Conservation (phyloP, 2,888 invertebrate species). For the Coremacera marginata region DNA sequence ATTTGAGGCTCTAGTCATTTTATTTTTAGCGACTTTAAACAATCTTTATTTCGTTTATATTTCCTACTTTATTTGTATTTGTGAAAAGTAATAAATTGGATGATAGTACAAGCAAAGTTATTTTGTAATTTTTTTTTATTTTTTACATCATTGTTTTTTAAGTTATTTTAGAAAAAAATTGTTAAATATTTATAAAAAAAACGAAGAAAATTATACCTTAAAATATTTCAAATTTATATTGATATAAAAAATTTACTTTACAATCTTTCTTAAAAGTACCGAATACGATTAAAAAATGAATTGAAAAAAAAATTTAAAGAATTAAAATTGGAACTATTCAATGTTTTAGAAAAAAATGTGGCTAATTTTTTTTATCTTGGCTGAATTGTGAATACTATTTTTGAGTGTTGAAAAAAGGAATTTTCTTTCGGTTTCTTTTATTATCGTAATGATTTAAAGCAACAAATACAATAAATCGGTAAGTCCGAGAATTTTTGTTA, state of each 20-base stretch:
- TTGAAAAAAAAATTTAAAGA: not conserved
- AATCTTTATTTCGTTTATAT: not conserved
- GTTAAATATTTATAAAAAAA: too few relatives aligned
- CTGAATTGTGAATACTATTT: too few relatives aligned
- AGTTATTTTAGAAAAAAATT: not conserved
- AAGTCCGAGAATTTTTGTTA: too few relatives aligned
- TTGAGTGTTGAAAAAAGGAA: not conserved
- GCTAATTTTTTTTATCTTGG: too few relatives aligned
- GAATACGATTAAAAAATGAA: too few relatives aligned
- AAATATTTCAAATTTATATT: too few relatives aligned
- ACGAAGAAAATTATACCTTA: too few relatives aligned
- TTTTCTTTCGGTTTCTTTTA: constrained; percentile 2
- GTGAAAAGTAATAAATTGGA: not conserved
- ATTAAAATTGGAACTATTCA: not conserved
- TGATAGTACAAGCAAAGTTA: not conserved
- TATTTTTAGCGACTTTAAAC: too few relatives aligned
- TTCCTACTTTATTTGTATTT: not conserved
- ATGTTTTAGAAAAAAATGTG: too few relatives aligned
- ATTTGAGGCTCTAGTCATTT: constrained; percentile 7
- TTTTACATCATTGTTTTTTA: not conserved
- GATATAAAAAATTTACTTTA: too few relatives aligned
- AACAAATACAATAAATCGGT: too few relatives aligned
- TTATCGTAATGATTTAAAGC: not conserved
- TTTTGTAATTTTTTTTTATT: not conserved
- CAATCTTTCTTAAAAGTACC: too few relatives aligned